These are phyloP conservation scores for Adelphocoris suturalis DNA, from an alignment of 2,888 invertebrate genomes.

Conservation along the genomic window DNA sequence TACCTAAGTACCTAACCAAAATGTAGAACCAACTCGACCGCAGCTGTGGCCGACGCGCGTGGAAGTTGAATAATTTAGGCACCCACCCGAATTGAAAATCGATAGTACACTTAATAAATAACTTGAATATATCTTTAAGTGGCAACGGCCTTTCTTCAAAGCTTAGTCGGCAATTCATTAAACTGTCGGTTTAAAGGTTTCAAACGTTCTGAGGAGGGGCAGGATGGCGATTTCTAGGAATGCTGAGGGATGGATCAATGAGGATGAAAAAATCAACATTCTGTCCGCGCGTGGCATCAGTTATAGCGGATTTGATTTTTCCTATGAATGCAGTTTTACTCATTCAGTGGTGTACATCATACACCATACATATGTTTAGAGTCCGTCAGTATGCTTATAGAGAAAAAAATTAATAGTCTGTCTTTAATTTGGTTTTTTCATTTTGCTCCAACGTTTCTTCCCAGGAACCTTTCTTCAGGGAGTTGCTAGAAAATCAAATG, in stretches of 20 bases:
- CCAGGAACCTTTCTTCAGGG: too few species aligned
- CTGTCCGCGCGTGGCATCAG: background rate
- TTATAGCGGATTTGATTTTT: background rate
- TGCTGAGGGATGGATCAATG: background rate
- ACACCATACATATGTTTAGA: too few species aligned
- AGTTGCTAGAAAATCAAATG: too few species aligned
- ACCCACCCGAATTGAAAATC: background rate
- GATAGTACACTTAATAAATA: background rate
- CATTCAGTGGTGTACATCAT: too few species aligned
- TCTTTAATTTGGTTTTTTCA: too few species aligned
- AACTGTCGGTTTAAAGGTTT: constrained; percentile 11
- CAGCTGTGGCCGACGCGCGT: background rate
- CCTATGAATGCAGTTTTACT: background rate
- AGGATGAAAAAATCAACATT: background rate
- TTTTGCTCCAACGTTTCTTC: too few species aligned
- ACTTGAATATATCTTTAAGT: background rate
- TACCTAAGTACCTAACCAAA: too few species aligned
- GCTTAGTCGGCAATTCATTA: background rate
- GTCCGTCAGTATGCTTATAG: too few species aligned
- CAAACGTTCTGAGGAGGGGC: background rate
- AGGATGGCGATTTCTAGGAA: background rate
- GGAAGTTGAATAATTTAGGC: background rate
- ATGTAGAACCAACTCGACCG: background rate
- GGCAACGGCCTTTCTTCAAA: background rate
- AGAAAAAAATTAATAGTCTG: too few species aligned